Evolutionary conservation across 2,113 vertebrate genomes (phyloP), one percentile per base, ranked within the genome.

Genomic region (Agelaius phoeniceus): DNA sequence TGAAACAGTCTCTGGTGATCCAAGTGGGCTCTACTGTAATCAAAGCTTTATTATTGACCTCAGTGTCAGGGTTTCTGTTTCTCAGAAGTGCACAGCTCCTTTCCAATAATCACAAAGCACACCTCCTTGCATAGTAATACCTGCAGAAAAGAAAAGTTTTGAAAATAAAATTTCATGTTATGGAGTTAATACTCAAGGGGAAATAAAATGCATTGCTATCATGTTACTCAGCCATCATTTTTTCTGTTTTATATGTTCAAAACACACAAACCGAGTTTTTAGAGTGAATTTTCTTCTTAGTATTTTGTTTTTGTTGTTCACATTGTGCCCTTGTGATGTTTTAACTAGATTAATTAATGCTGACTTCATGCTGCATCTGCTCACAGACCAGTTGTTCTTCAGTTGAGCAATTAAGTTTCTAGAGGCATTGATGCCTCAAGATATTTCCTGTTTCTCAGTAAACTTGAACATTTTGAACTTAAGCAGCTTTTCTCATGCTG

Each of bases 311-410:
- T 68, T 72, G 44, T 79, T 90, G 37, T 86, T 87, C 51, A 51
- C 46, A 24, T 84, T 86, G 20, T 11, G 43, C 13, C 20, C 51
- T 58, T 90, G 55, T 86, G 93, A 80, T 86, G 35, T 88, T 95
- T 76, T 90, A 95, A 93, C 72, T 83, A 67, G 91, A 80, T 88
- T 90, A 97, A 95, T 96, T 93, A 90, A 95, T 88, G 83, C 96
- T 96, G 96, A 95, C 83, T 97, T 97, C 96, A 96, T 96, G 71
- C 72, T 90, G 63, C 95, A 96, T 96, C 96, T 97, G 94, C 79
- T 95, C 16, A 90, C 75, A 95, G 79, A 83, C 85, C 92, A 86
- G 79, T 97, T 96, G 71, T 92, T 95, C 68, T 93, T 94, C 85
- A 92, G 63, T 41, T 85, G 62, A 94, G 95, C 87, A 93, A 94